Evolutionary conservation across 2,888 invertebrate species (phyloP).

Genomic region (Cybosia mesomella): DNA sequence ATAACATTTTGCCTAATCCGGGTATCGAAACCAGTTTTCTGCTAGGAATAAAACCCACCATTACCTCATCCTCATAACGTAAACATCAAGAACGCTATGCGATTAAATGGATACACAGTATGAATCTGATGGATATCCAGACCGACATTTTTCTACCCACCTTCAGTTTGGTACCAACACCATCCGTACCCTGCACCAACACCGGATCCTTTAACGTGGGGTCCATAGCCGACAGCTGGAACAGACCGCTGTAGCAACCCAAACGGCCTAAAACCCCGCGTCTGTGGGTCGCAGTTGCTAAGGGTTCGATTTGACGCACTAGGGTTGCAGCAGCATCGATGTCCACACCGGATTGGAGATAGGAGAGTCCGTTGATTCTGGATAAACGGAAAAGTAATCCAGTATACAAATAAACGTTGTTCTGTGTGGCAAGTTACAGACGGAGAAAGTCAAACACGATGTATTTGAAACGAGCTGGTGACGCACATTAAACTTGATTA

Average conservation of each 20-base stretch:
- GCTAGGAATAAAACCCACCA: too few species aligned
- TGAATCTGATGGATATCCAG: too few species aligned
- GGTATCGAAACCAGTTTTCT: too few species aligned
- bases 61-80: too few species aligned
- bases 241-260: constrained; percentile 97
- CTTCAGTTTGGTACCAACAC: constrained; percentile 98
- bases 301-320: constrained; percentile 93
- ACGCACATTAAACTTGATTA: too few species aligned
- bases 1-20: too few species aligned
- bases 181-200: constrained; percentile 97
- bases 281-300: constrained; percentile 92
- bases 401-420: not conserved
- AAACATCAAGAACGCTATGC: too few species aligned
- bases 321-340: constrained; percentile 96
- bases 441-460: too few species aligned
- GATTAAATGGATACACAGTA: too few species aligned
- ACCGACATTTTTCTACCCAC: constrained; percentile 72
- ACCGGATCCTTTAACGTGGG: constrained; percentile 91
- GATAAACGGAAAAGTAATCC: constrained; percentile 19
- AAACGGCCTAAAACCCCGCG: constrained; percentile 93
- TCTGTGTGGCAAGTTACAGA: too few species aligned
- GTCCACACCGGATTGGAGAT: constrained; percentile 96
- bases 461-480: too few species aligned
- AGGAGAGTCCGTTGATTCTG: constrained; percentile 90
- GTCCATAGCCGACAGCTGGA: constrained; percentile 92